Evolutionary conservation across 1,140 invertebrate species (phyloP).

Genomic region (Drosophila littoralis): DNA sequence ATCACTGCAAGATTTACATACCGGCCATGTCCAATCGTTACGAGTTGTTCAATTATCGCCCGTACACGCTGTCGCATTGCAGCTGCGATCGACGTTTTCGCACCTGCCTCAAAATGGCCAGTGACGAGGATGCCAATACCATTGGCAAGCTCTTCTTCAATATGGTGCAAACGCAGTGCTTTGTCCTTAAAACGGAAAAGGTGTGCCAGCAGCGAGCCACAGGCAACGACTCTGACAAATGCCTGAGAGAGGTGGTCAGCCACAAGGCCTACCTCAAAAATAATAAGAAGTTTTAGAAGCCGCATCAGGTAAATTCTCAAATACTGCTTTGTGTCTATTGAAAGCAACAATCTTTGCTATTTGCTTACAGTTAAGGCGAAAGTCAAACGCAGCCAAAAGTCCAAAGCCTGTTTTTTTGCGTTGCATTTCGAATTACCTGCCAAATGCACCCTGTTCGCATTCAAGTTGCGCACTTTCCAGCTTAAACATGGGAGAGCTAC

Average conservation of each 20-base stretch:
- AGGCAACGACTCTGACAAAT: constrained; percentile 91
- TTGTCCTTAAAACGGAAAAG: constrained; percentile 91
- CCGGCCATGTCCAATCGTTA: constrained; percentile 88
- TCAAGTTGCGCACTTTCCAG: constrained; percentile 11
- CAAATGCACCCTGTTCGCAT: constrained; percentile 18
- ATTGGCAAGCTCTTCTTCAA: constrained; percentile 98
- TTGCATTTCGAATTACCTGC: constrained; percentile 21
- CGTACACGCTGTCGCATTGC: constrained; percentile 94
- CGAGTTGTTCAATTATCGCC: constrained; percentile 91
- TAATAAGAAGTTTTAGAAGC: constrained; percentile 88
- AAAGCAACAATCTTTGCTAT: not conserved
- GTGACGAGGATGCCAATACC: constrained; percentile 92
- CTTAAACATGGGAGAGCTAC: constrained; percentile 3
- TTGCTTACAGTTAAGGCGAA: not conserved
- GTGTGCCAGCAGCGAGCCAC: constrained; percentile 90
- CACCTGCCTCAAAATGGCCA: constrained; percentile 94
- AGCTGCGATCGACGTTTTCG: constrained; percentile 94
- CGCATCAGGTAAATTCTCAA: constrained; percentile 15
- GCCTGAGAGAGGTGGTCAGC: constrained; percentile 88
- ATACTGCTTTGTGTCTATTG: not conserved
- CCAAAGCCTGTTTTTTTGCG: constrained; percentile 6
- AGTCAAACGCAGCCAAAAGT: not conserved
- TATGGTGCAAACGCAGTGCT: constrained; percentile 95
- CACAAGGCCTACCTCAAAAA: constrained; percentile 91
- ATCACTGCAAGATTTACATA: constrained; percentile 90